Evolutionary conservation across 92 coral and sea anemone genomes (phyloP), one percentile per base, ranked within the genome.

Genomic region (Paramuricea clavata): DNA sequence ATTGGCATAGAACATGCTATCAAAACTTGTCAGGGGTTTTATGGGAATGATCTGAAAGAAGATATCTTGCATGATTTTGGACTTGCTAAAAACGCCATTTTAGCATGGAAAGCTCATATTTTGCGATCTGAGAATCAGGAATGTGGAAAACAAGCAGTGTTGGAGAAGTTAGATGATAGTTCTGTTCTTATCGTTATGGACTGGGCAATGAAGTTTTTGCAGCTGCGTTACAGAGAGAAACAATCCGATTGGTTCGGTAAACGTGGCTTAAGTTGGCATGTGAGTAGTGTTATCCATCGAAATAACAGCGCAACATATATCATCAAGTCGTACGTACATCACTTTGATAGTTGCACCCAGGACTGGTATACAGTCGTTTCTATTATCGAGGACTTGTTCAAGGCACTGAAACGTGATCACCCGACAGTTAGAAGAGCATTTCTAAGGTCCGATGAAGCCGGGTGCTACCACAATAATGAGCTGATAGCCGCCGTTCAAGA

Each of bases 31-130:
- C 59, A 50, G 59, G 59, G 59, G 59, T 50, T 50, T 50, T 50
- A 50, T 50, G 59, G 59, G 59, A 50, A 12, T 50, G 59, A 50
- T 50, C 95, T 87, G 43, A 71, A 90, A 85, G 90, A 93, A 23
- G 95, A 93, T 85, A 79, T 90, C 73, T 49, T 90, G 86, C 87
- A 93, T 56, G 93, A 90, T 80, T 87, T 90, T 13, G 67, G 81
- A 60, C 85, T 90, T 81, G 80, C 93, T 10, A 27, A 82, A 30
- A 83, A n/a, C n/a, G n/a, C n/a, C n/a, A n/a, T n/a, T n/a, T n/a
- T n/a, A n/a, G n/a, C n/a, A n/a, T n/a, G n/a, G 95, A 93, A 93
- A 93, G 95, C 92, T 44, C 95, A 93, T 81, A 91, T 91, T 61
- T 87, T 91, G 92, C 76, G 92, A 88, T 76, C 93, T 25, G 92